Conservation (phyloP, 35 echinoderm and acorn worm species). For the Stichopus chloronotus region DNA sequence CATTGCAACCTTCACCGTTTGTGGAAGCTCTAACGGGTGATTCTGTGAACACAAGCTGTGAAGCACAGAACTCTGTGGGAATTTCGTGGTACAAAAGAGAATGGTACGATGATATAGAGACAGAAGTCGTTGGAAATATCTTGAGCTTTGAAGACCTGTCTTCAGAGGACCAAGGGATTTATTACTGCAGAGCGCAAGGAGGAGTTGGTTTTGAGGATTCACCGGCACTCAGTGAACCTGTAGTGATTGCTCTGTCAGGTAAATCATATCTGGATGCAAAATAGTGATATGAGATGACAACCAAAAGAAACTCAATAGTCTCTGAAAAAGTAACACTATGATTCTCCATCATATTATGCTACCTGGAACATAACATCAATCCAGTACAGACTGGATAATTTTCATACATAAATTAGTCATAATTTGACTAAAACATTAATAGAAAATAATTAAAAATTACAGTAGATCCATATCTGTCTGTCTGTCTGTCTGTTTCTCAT, state of each 20-base stretch:
- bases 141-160: not conserved
- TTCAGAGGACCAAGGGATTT: conserved; percentile 7
- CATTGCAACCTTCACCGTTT: not conserved
- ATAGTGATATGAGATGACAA: too few relatives aligned
- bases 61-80: conserved; percentile 2
- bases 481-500: too few relatives aligned
- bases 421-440: too few relatives aligned
- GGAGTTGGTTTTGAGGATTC: not conserved
- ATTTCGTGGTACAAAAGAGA: conserved; percentile 40
- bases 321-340: too few relatives aligned
- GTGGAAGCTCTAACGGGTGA: not conserved
- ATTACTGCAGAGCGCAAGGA: conserved; percentile 21
- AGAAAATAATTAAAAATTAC: too few relatives aligned
- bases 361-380: too few relatives aligned
- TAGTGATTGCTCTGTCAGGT: not conserved
- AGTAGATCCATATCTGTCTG: too few relatives aligned
- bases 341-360: too few relatives aligned
- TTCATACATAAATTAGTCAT: too few relatives aligned
- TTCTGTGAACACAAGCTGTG: conserved; percentile 2
- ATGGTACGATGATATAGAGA: conserved; percentile 18
- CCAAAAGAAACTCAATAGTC: too few relatives aligned
- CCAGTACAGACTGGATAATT: too few relatives aligned
- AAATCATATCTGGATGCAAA: not conserved
- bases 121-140: conserved; percentile 1
- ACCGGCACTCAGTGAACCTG: not conserved